These are phyloP conservation scores for Elmis aenea DNA, from an alignment of 2,888 invertebrate species.

Conservation along the genomic window DNA sequence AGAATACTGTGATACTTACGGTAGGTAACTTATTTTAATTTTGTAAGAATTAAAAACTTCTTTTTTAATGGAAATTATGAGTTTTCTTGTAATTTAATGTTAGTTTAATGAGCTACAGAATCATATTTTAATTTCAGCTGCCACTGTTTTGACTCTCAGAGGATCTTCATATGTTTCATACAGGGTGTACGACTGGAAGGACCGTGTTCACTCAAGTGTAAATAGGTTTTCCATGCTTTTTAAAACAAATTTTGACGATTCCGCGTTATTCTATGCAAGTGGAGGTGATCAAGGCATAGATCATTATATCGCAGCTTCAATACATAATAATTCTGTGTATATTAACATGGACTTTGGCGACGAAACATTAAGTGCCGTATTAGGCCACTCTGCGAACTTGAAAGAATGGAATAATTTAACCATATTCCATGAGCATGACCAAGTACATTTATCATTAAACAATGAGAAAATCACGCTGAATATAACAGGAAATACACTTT, in stretches of 20 bases:
- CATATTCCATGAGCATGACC: slow-evolving; percentile 71
- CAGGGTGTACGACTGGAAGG: slow-evolving; percentile 88
- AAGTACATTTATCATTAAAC: slow-evolving; percentile 72
- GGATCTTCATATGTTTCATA: slow-evolving; percentile 92
- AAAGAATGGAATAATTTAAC: slow-evolving; percentile 89
- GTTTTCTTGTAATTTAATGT: no score
- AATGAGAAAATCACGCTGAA: slow-evolving; percentile 64
- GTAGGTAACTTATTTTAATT: slow-evolving; percentile 53
- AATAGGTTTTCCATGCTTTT: slow-evolving; percentile 86
- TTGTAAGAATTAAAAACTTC: neutral
- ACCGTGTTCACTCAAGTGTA: slow-evolving; percentile 80
- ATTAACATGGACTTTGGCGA: slow-evolving; percentile 86
- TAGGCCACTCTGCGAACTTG: slow-evolving; percentile 66
- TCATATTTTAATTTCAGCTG: no score
- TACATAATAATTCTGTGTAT: slow-evolving; percentile 76
- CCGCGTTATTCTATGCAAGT: slow-evolving; percentile 87
- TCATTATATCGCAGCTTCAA: slow-evolving; percentile 85
- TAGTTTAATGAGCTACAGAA: no score
- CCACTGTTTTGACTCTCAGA: slow-evolving; percentile 78
- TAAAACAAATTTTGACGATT: slow-evolving; percentile 87
- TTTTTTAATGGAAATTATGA: no score
- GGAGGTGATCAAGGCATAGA: slow-evolving; percentile 84
- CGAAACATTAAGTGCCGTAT: slow-evolving; percentile 62
- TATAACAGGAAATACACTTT: slow-evolving; percentile 65
- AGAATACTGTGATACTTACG: slow-evolving; percentile 84